These are phyloP conservation scores for Seriola rivoliana DNA, from an alignment of 2,113 vertebrate species.

Conservation along the genomic window DNA sequence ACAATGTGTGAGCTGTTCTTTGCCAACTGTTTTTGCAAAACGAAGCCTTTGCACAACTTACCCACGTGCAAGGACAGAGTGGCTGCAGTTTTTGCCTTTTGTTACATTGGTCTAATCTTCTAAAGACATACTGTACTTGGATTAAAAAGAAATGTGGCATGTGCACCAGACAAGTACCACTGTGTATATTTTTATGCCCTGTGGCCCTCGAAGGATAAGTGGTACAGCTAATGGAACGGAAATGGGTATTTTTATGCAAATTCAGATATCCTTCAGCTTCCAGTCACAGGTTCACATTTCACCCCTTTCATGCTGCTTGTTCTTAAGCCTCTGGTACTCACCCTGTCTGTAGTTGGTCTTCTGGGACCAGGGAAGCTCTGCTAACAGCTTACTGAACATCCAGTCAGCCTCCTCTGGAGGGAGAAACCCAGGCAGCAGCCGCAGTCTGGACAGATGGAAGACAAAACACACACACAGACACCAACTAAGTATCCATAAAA, in stretches of 20 bases:
- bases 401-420: constrained; percentile 89
- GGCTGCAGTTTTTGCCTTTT: background rate
- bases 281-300: constrained; percentile 6
- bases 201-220: too few species aligned
- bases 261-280: background rate
- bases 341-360: constrained; percentile 89
- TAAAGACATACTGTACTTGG: background rate
- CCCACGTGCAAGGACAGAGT: background rate
- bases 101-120: background rate
- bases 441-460: constrained; percentile 79
- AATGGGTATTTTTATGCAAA: too few species aligned
- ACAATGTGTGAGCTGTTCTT: constrained; percentile 25
- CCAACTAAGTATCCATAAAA: background rate
- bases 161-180: background rate
- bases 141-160: background rate
- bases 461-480: constrained; percentile 14
- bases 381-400: constrained; percentile 90
- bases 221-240: too few species aligned
- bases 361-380: constrained; percentile 93
- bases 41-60: constrained; percentile 1
- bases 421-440: constrained; percentile 89
- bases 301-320: background rate
- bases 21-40: background rate
- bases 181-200: too few species aligned
- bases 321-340: constrained; percentile 56